A percentile compares a stretch with the other conserved stretches of the same genome.
phyloP scores from a whole-genome alignment of 35 echinoderm and acorn worm species.

The Anneissia japonica region DNA sequence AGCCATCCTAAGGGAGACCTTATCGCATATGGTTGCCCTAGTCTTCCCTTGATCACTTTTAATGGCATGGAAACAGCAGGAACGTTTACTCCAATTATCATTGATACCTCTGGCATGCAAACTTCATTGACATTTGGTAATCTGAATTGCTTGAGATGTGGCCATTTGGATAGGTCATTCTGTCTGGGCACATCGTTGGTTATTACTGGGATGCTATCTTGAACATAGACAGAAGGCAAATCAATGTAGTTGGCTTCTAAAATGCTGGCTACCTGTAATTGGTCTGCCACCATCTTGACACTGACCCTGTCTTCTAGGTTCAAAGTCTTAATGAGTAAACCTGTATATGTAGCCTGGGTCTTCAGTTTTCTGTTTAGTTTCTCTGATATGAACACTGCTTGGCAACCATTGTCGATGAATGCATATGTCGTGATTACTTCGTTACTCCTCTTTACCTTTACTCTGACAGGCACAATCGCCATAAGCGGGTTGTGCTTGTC shows the following conservation, averaged over 20 bases:
- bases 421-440: slow-evolving; percentile 14
- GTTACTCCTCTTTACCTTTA: slow-evolving; percentile 1
- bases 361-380: background rate
- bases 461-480: background rate
- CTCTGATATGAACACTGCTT: too few relatives aligned
- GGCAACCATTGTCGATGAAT: slow-evolving; percentile 38
- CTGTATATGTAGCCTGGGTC: background rate
- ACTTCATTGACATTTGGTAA: slow-evolving; percentile 1
- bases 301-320: background rate
- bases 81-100: slow-evolving; percentile 31
- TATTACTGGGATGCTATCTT: slow-evolving; percentile 21
- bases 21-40: slow-evolving; percentile 16
- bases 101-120: slow-evolving; percentile 3
- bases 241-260: slow-evolving; percentile 20
- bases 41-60: background rate
- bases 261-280: slow-evolving; percentile 7
- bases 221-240: slow-evolving; percentile 27
- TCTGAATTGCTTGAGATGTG: slow-evolving; percentile 3
- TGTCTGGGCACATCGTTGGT: slow-evolving; percentile 32
- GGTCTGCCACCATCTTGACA: background rate
- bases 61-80: slow-evolving; percentile 16
- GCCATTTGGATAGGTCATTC: slow-evolving; percentile 13
- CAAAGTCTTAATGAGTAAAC: slow-evolving; percentile 8
- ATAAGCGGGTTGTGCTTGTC: too few relatives aligned
- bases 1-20: slow-evolving; percentile 20